Conservation (phyloP, 1,140 invertebrate genomes). For the Anastrepha ludens region DNA sequence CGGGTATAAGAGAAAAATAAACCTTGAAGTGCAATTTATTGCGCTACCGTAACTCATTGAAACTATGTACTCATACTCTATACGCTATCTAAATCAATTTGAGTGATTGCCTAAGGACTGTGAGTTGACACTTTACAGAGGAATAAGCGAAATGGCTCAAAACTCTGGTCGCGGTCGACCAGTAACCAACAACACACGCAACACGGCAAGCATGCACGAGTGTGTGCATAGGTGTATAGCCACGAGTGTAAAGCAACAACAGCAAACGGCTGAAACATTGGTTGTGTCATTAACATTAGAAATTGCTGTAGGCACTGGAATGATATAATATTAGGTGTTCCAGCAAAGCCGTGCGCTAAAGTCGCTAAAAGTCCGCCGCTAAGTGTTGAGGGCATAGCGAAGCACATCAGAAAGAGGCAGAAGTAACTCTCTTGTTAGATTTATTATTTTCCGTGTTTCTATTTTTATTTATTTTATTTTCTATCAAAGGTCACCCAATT, state of each 20-base stretch:
- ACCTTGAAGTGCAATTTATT: neutral
- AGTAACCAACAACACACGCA: neutral
- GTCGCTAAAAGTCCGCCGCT: neutral
- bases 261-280: neutral
- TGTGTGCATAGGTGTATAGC: too few species aligned
- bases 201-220: neutral
- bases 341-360: neutral
- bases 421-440: neutral
- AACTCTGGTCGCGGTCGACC: neutral
- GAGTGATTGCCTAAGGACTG: slow-evolving; percentile 11
- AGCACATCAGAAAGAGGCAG: too few species aligned
- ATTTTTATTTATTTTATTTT: neutral
- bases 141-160: slow-evolving; percentile 8
- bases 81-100: slow-evolving; percentile 1
- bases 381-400: neutral
- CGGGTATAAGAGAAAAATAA: neutral
- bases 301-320: neutral
- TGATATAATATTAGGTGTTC: too few species aligned
- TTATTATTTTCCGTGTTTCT: neutral
- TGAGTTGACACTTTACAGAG: slow-evolving; percentile 34
- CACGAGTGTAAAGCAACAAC: neutral
- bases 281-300: neutral
- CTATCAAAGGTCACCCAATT: neutral
- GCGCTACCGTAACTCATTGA: neutral
- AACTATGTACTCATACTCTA: neutral